Evolutionary conservation across 1,140 invertebrate genomes (phyloP).

Genomic region (Antheraea mylitta): DNA sequence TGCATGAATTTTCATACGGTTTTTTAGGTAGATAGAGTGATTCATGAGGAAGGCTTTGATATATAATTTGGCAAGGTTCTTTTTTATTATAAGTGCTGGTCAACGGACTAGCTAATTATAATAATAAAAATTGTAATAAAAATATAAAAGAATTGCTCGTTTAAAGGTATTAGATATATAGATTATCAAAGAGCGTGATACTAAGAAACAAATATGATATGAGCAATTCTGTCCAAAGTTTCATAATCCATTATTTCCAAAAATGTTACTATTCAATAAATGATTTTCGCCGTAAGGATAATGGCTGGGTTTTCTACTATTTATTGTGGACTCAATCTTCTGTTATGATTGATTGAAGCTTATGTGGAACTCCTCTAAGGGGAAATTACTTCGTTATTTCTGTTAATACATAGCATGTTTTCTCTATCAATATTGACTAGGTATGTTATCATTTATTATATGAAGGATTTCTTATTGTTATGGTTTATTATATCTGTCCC

Average conservation of each 20-base stretch:
- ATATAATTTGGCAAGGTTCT: too few species aligned
- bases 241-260: slow-evolving; percentile 37
- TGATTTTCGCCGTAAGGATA: slow-evolving; percentile 46
- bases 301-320: slow-evolving; percentile 43
- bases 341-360: slow-evolving; percentile 50
- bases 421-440: slow-evolving; percentile 19
- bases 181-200: not conserved
- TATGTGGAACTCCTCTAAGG: slow-evolving; percentile 42
- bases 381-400: slow-evolving; percentile 40
- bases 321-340: slow-evolving; percentile 46
- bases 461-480: not conserved
- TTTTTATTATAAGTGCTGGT: too few species aligned
- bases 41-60: too few species aligned
- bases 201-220: not conserved
- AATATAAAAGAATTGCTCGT: too few species aligned
- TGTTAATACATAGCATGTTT: slow-evolving; percentile 23
- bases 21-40: too few species aligned
- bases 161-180: too few species aligned
- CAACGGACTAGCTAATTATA: too few species aligned
- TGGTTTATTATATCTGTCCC: not conserved
- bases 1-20: too few species aligned
- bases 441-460: slow-evolving; percentile 20
- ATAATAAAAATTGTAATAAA: too few species aligned
- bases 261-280: slow-evolving; percentile 45
- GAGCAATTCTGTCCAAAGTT: slow-evolving; percentile 11